Evolutionary conservation across 2,888 invertebrate genomes (phyloP), one percentile per base, ranked within the genome.

Genomic region (Eudasyphora cyanicolor): DNA sequence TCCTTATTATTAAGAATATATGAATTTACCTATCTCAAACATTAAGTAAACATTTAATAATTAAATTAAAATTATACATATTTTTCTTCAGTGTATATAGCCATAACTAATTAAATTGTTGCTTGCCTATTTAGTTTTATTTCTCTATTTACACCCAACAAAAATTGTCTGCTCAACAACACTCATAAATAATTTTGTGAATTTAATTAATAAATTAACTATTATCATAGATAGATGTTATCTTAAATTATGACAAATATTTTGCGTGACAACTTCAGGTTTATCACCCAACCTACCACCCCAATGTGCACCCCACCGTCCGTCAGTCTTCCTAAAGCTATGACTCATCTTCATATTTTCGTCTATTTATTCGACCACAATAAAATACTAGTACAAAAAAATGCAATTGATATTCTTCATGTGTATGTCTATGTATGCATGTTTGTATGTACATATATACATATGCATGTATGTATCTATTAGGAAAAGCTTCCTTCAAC

Each of bases 311-410:
- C n/a, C n/a, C n/a, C n/a, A n/a, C n/a, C n/a, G n/a, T n/a, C n/a
- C n/a, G n/a, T n/a, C n/a, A n/a, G n/a, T n/a, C n/a, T n/a, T n/a
- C n/a, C n/a, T n/a, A n/a, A 10, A 38, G 12, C 38, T 12, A 38
- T 38, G 38, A 38, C 57, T 57, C 62, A 42, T 42, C n/a, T n/a
- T n/a, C n/a, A n/a, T n/a, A n/a, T n/a, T n/a, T n/a, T 14, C 32
- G 14, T 38, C 2, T 4, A 12, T 7, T 38, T 38, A 12, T 54
- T 69, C 17, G 51, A 54, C 35, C 35, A 49, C 45, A 51, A 67
- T 24, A 86, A 85, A 84, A 86, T 85, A 86, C n/a, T 85, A 86
- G 85, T 79, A 80, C 79, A 69, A 75, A 77, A 51, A 62, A 71
- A 64, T 82, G 76, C 70, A 82, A 62, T 21, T 57, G 21, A 74